A percentile compares a stretch with the other conserved stretches of the same genome.
Conservation (phyloP, 2,888 invertebrate species). For the Adela reaumurella region DNA sequence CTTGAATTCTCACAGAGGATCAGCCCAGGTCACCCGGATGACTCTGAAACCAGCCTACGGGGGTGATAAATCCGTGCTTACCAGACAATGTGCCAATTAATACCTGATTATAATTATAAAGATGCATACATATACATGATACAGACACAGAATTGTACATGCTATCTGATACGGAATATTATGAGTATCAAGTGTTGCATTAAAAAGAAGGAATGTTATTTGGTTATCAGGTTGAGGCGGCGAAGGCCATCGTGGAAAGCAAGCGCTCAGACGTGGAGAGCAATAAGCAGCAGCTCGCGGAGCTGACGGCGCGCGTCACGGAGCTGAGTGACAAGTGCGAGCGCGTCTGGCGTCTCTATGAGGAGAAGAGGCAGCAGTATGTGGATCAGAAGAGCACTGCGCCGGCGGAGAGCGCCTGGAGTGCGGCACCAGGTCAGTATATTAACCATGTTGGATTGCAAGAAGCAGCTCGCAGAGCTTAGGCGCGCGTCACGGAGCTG, state of each 20-base stretch:
- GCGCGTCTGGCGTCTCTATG: conserved; percentile 55
- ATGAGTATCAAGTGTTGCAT: too few relatives aligned
- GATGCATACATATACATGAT: too few relatives aligned
- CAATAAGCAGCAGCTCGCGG: conserved; percentile 73
- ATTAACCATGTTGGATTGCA: too few relatives aligned
- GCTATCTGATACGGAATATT: too few relatives aligned
- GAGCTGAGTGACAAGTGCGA: conserved; percentile 63
- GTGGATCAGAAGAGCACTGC: conserved; percentile 29
- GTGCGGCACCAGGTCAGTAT: conserved; percentile 8
- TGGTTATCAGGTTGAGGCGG: conserved; percentile 73
- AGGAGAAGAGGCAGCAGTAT: conserved; percentile 52
- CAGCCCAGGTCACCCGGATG: too few relatives aligned
- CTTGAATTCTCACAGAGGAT: too few relatives aligned
- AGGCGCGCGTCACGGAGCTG: conserved; percentile 62
- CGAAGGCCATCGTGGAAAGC: conserved; percentile 72
- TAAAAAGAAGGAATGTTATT: too few relatives aligned
- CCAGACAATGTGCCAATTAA: too few relatives aligned
- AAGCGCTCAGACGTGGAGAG: conserved; percentile 80
- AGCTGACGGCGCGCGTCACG: conserved; percentile 64
- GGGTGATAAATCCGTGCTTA: too few relatives aligned
- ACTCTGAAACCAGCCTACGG: too few relatives aligned
- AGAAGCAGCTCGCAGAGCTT: conserved; percentile 69
- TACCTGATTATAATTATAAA: too few relatives aligned
- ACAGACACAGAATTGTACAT: too few relatives aligned
- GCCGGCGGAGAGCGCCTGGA: conserved; percentile 37